Base-by-base conservation (phyloP, 2,113 vertebrate species). In the Grammatotria lemairii region DNA sequence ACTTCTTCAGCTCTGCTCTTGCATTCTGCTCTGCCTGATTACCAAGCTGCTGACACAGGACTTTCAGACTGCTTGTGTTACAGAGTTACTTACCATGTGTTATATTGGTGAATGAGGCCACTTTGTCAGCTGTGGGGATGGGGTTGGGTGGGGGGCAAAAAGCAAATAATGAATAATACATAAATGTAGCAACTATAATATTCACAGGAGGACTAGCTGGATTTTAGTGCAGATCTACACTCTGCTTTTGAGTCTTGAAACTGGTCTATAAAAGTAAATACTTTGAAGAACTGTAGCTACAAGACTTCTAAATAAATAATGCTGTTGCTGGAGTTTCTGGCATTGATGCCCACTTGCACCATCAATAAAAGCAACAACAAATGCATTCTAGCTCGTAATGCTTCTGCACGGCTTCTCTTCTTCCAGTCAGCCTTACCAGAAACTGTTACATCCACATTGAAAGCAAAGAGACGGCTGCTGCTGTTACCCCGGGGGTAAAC, bases 21-120 rank as follows among this genome's bases (percentile, higher is more conserved):
- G 87, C 70, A 86, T 92, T 93, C 84, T 89, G 90, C 86, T 82
- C 84, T 45, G 87, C 51, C 87, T 93, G 93, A 95, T 95, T 91
- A 93, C 85, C 82, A 88, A 92, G 58, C 57, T 92, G 94, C 94
- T 96, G 94, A 95, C 91, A 78, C 85, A 85, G 88, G 70, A 90
- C 90, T 95, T 93, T 93, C 49, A 88, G 58, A 35, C 85, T 83
- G 89, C 84, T 83, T 83, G 33, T 87, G 87, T 87, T 91, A 78
- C 73, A 84, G 57, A 90, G 91, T 94, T 93, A 95, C 95, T 96
- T 93, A 97, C 96, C 85, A 40, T 93, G 31, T 85, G 23, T 90
- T 81, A 83, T 33, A 16, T 57, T 58, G 35, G 49, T 16, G 90
- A 95, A 94, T 19, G 73, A 57, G 87, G 85, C 87, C 90, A 70